Evolutionary conservation across 1,140 invertebrate species (phyloP).

Genomic region (roundworm (Caenorhabditis elegans)): WBcel235 BX284605.5:11479501-11480000

Average conservation of each 20-base stretch:
- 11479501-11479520: too few species aligned
- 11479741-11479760: neutral
- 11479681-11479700: neutral
- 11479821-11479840: neutral
- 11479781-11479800: neutral
- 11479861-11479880: neutral
- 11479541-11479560: too few species aligned
- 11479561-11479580: too few species aligned
- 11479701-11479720: conserved; percentile 9
- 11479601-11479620: too few species aligned
- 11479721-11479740: neutral
- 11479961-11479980: neutral
- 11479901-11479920: neutral
- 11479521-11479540: too few species aligned
- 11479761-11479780: neutral
- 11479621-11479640: neutral
- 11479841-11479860: neutral
- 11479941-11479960: neutral
- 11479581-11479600: too few species aligned
- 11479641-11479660: neutral
- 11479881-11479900: neutral
- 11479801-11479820: neutral
- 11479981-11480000: neutral
- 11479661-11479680: neutral
- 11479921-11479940: neutral